phyloP scores from a whole-genome alignment of 2,888 invertebrate genomes.

The Syrista parreyssii region DNA sequence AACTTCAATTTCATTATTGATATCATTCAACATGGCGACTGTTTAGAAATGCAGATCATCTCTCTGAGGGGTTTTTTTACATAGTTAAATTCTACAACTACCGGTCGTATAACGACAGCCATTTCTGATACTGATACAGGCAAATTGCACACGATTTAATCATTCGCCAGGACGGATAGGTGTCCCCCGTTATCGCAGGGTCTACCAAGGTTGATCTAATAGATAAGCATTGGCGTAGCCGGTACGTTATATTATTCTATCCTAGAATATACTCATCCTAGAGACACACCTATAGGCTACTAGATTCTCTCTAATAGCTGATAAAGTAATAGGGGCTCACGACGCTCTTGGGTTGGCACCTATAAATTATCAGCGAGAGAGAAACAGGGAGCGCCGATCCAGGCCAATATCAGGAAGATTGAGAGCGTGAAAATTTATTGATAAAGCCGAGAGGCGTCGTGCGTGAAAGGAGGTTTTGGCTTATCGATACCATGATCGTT shows the following conservation, averaged over 20 bases:
- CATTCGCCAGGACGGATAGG: slow-evolving; percentile 1
- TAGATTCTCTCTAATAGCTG: not conserved
- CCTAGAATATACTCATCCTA: not conserved
- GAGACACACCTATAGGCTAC: not conserved
- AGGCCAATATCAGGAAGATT: slow-evolving; percentile 26
- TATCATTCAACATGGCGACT: not conserved
- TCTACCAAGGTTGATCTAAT: slow-evolving; percentile 56
- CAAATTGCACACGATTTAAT: slow-evolving; percentile 4
- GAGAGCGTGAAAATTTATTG: slow-evolving; percentile 17
- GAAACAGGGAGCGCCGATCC: slow-evolving; percentile 2
- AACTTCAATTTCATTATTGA: not conserved
- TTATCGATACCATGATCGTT: not conserved
- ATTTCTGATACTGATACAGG: not conserved
- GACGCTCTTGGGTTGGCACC: not conserved
- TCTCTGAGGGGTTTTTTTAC: not conserved
- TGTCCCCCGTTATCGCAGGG: slow-evolving; percentile 27
- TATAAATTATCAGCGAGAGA: not conserved
- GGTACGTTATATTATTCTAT: not conserved
- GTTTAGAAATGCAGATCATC: not conserved
- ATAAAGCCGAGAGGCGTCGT: not conserved
- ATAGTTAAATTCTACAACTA: not conserved
- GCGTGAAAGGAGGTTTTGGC: not conserved
- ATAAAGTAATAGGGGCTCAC: not conserved
- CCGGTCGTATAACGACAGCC: not conserved
- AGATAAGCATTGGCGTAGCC: slow-evolving; percentile 39